Percentiles rank a stretch among this genome's conserved stretches.
Evolutionary conservation across 1,140 invertebrate genomes (phyloP).

Genomic region (Drosophila rufa): DNA sequence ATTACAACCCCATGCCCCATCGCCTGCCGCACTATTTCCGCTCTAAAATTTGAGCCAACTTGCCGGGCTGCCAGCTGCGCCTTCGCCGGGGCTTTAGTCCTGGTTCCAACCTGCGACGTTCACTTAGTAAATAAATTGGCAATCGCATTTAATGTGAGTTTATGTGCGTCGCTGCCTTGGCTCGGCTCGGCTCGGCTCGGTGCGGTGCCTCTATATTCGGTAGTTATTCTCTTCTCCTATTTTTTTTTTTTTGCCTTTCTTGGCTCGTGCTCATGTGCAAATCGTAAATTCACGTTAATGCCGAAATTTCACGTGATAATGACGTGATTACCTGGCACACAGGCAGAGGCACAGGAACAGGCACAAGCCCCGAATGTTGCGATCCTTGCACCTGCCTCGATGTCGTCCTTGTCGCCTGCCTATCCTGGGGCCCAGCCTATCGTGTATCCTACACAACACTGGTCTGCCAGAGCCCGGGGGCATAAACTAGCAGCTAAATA

Average conservation of each 20-base stretch:
- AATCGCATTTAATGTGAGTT: conserved; percentile 84
- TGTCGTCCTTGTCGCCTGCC: conserved; percentile 25
- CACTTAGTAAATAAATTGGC: conserved; percentile 84
- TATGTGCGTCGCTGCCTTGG: conserved; percentile 76
- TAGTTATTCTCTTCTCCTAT: conserved; percentile 24
- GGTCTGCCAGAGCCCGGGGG: conserved; percentile 35
- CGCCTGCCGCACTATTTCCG: conserved; percentile 75
- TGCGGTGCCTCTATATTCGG: conserved; percentile 32
- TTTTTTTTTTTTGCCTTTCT: conserved; percentile 26
- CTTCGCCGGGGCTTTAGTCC: conserved; percentile 20
- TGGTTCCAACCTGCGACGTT: conserved; percentile 54
- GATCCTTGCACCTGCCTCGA: conserved; percentile 58
- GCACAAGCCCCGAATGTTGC: conserved; percentile 40
- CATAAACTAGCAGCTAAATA: conserved; percentile 53
- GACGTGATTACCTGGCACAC: conserved; percentile 81
- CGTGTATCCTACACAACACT: background rate
- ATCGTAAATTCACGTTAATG: conserved; percentile 84
- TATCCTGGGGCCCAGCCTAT: conserved; percentile 7
- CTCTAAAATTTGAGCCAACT: conserved; percentile 81
- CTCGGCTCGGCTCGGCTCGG: conserved; percentile 13
- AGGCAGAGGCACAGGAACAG: conserved; percentile 8
- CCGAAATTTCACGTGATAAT: conserved; percentile 84
- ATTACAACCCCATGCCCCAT: conserved; percentile 60
- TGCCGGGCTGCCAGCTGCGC: conserved; percentile 64
- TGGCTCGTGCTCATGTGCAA: conserved; percentile 77